Percentiles rank a stretch among this genome's conserved stretches.
Evolutionary conservation across 53 echinoderm and acorn worm species (phyloP).

Genomic region (Arbacia lixula): DNA sequence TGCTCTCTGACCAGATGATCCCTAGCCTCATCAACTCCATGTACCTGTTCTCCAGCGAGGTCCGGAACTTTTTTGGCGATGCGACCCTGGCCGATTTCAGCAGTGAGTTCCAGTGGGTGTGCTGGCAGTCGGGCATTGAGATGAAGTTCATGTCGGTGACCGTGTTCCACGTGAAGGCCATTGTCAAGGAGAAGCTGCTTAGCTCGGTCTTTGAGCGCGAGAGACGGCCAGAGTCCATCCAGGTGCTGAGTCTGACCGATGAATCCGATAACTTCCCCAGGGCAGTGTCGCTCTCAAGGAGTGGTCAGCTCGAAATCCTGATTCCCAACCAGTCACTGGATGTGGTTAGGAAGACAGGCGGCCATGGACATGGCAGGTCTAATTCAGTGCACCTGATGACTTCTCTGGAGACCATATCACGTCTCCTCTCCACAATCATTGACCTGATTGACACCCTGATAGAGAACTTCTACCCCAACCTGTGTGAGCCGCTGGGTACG

Average conservation of each 20-base stretch:
- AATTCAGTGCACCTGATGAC: conserved; percentile 72
- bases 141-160: conserved; percentile 84
- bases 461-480: conserved; percentile 94
- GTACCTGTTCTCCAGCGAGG: conserved; percentile 66
- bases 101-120: conserved; percentile 80
- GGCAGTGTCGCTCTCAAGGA: conserved; percentile 76
- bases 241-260: conserved; percentile 77
- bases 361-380: conserved; percentile 8
- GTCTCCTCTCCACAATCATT: conserved; percentile 83
- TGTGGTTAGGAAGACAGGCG: conserved; percentile 25
- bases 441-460: conserved; percentile 90
- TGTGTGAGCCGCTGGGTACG: conserved; percentile 86
- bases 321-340: conserved; percentile 89
- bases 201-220: conserved; percentile 80
- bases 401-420: conserved; percentile 75
- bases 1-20: conserved; percentile 81
- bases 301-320: conserved; percentile 91
- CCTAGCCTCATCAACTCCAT: conserved; percentile 66
- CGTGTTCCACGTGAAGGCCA: conserved; percentile 89
- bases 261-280: conserved; percentile 58
- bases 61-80: conserved; percentile 74
- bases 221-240: conserved; percentile 84
- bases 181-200: conserved; percentile 71
- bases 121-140: conserved; percentile 97
- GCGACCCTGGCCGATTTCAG: conserved; percentile 59